Evolutionary conservation across 2,113 vertebrate genomes (phyloP).

Genomic region (Micronisus gabar): DNA sequence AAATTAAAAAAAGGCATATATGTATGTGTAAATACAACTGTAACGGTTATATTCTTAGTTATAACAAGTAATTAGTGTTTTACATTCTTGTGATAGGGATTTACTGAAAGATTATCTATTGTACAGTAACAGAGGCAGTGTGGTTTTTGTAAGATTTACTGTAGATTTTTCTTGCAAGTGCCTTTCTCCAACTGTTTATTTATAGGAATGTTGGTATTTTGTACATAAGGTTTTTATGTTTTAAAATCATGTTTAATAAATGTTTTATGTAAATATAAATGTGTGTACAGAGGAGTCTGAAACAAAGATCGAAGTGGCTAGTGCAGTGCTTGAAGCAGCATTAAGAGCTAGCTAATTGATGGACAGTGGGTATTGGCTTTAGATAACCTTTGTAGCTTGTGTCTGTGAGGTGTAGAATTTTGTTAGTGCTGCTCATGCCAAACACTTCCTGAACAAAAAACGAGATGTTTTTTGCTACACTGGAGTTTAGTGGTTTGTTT

Average conservation of each 20-base stretch:
- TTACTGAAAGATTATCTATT: conserved; percentile 70
- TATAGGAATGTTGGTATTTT: conserved; percentile 83
- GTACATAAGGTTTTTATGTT: conserved; percentile 78
- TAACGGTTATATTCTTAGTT: conserved; percentile 70
- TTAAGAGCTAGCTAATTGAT: conserved; percentile 58
- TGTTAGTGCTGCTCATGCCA: conserved; percentile 62
- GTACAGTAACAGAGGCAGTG: conserved; percentile 76
- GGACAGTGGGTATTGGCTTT: conserved; percentile 64
- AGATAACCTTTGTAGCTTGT: conserved; percentile 63
- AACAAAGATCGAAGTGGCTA: conserved; percentile 68
- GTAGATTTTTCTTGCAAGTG: conserved; percentile 87
- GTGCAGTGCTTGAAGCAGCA: conserved; percentile 60
- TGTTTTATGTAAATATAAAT: conserved; percentile 78
- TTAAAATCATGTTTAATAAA: conserved; percentile 79
- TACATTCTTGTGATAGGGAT: conserved; percentile 73
- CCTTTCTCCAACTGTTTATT: conserved; percentile 85
- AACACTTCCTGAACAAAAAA: conserved; percentile 40
- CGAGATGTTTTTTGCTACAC: not conserved
- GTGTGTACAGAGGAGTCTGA: conserved; percentile 75
- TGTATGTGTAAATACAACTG: conserved; percentile 75
- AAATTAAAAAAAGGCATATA: conserved; percentile 48
- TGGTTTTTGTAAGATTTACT: conserved; percentile 79
- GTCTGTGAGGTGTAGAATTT: conserved; percentile 57
- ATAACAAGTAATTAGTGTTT: conserved; percentile 70
- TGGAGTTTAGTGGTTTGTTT: not conserved